A percentile compares a stretch with the other conserved stretches of the same genome.
These are phyloP conservation scores for Anorthoa munda DNA, from an alignment of 2,888 invertebrate species.

Conservation along the genomic window DNA sequence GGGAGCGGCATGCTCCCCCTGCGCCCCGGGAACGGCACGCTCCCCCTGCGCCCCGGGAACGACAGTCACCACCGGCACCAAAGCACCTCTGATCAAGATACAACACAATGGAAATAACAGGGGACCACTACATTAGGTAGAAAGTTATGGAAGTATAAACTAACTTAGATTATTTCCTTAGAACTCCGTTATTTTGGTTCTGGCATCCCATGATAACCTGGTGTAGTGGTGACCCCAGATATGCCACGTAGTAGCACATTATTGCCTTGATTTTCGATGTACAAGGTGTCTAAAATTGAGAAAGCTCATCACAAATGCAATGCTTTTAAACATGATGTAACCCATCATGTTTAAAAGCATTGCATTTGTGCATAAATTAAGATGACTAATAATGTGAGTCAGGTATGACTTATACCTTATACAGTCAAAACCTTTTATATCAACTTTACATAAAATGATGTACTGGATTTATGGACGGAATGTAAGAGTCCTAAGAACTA, in stretches of 20 bases:
- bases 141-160: background rate
- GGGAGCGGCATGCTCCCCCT: slow-evolving; percentile 75
- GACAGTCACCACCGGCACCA: slow-evolving; percentile 63
- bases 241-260: background rate
- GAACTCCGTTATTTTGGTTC: background rate
- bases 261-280: background rate
- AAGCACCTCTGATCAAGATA: slow-evolving; percentile 32
- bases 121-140: background rate
- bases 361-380: background rate
- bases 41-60: slow-evolving; percentile 74
- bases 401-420: background rate
- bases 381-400: background rate
- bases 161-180: background rate
- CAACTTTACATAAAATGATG: too few relatives aligned
- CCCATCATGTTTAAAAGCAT: background rate
- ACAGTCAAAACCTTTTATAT: too few relatives aligned
- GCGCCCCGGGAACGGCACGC: slow-evolving; percentile 69
- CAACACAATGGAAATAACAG: background rate
- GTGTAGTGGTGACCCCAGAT: background rate
- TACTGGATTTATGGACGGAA: too few relatives aligned
- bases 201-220: background rate
- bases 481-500: too few relatives aligned
- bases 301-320: too few relatives aligned
- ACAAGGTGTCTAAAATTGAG: background rate
- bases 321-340: too few relatives aligned